Percentiles rank a stretch among this genome's conserved stretches.
phyloP scores from a whole-genome alignment of 2,113 vertebrate species.

The Globicephala melas region DNA sequence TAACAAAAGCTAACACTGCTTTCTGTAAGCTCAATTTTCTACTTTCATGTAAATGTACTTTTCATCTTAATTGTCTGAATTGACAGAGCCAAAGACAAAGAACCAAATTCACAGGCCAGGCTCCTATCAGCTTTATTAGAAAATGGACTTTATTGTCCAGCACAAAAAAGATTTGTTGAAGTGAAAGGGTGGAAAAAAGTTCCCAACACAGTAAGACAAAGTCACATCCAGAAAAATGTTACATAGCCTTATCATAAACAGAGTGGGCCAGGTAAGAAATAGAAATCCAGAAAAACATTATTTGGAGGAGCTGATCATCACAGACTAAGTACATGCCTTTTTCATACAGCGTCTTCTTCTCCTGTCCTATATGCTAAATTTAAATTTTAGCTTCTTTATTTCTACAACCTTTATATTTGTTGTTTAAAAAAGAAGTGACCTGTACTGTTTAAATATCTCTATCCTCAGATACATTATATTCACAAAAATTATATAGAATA shows the following conservation, averaged over 20 bases:
- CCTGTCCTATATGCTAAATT: background rate
- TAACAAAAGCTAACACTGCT: constrained; percentile 67
- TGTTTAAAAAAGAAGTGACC: background rate
- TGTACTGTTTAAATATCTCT: background rate
- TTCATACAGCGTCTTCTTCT: background rate
- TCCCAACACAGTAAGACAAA: constrained; percentile 5
- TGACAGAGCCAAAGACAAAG: constrained; percentile 65
- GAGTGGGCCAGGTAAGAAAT: background rate
- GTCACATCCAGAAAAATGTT: background rate
- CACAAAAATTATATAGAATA: background rate
- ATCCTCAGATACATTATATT: background rate
- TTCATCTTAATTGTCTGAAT: constrained; percentile 70
- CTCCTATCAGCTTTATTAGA: constrained; percentile 55
- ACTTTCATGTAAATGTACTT: constrained; percentile 62
- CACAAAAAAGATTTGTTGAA: constrained; percentile 32
- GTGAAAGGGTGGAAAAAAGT: constrained; percentile 30
- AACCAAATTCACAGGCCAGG: background rate
- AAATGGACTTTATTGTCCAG: constrained; percentile 61
- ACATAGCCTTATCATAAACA: constrained; percentile 15
- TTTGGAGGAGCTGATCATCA: background rate
- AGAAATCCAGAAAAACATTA: background rate
- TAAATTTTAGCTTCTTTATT: background rate
- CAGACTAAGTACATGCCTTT: background rate
- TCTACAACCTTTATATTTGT: background rate
- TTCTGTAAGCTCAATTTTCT: constrained; percentile 69